Conservation (phyloP, 2,113 vertebrate genomes). For the Stomatorhinus ivindoensis region DNA sequence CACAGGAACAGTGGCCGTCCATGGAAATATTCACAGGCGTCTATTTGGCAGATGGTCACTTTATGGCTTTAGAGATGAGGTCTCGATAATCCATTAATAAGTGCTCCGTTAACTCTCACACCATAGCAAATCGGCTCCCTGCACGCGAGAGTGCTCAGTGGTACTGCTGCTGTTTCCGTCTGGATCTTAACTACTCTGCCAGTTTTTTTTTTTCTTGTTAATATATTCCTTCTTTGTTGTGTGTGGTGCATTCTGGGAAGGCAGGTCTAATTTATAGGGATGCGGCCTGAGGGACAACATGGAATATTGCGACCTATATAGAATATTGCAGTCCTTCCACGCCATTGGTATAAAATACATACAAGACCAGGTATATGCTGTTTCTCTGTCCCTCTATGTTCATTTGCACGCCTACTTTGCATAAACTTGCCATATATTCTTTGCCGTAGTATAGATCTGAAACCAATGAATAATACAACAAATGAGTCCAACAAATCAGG, state of each 20-base stretch:
- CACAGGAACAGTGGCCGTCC: slow-evolving; percentile 28
- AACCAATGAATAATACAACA: not conserved
- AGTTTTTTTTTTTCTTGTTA: slow-evolving; percentile 3
- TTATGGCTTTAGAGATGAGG: not conserved
- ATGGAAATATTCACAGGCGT: slow-evolving; percentile 13
- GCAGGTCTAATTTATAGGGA: slow-evolving; percentile 13
- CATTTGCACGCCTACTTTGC: slow-evolving; percentile 2
- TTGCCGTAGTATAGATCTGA: not conserved
- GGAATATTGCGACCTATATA: slow-evolving; percentile 26
- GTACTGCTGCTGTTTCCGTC: not conserved
- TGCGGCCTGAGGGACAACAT: slow-evolving; percentile 2
- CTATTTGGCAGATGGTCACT: slow-evolving; percentile 9
- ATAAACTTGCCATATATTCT: not conserved
- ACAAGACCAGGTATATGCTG: not conserved
- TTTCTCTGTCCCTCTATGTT: not conserved
- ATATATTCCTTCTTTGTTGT: slow-evolving; percentile 12
- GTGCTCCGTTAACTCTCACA: not conserved
- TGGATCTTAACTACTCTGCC: not conserved
- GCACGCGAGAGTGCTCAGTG: not conserved
- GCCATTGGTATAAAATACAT: slow-evolving; percentile 23
- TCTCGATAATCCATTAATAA: slow-evolving; percentile 16
- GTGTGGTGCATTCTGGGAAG: not conserved
- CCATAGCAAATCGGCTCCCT: not conserved
- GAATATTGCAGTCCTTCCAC: not conserved
- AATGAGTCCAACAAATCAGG: not conserved